Conservation (phyloP, 2,113 vertebrate species). For the Eupsittula cactorum region DNA sequence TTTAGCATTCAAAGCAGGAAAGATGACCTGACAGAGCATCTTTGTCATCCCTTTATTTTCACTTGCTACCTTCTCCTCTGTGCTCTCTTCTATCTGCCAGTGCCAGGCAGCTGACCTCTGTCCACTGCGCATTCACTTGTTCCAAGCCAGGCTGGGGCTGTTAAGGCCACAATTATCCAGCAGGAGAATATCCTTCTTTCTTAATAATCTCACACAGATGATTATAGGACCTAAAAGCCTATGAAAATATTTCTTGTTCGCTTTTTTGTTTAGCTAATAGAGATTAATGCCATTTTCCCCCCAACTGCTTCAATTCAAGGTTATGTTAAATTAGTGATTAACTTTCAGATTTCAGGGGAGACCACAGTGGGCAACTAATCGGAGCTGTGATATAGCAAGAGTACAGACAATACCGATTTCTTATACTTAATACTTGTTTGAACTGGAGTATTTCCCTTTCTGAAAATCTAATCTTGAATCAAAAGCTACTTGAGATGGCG, state of each 20-base stretch:
- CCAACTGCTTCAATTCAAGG: not conserved
- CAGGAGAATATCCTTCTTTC: not conserved
- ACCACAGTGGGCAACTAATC: not conserved
- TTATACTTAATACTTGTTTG: slow-evolving; percentile 9
- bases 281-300: not conserved
- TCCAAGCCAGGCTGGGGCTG: not conserved
- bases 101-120: not conserved
- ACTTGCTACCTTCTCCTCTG: not conserved
- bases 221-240: not conserved
- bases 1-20: not conserved
- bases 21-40: not conserved
- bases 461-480: slow-evolving; percentile 55
- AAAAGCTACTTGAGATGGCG: slow-evolving; percentile 43
- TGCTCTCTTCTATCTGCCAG: not conserved
- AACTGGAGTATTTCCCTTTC: slow-evolving; percentile 1
- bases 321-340: slow-evolving; percentile 22
- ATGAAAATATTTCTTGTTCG: rapidly evolving
- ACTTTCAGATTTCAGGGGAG: slow-evolving; percentile 18
- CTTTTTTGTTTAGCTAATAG: not conserved
- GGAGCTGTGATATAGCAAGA: not conserved
- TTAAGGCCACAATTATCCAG: not conserved
- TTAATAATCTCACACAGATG: not conserved
- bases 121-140: not conserved
- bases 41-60: not conserved
- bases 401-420: slow-evolving; percentile 14